phyloP scores from a whole-genome alignment of 2,113 vertebrate species.

The Antechinus stuartii region DNA sequence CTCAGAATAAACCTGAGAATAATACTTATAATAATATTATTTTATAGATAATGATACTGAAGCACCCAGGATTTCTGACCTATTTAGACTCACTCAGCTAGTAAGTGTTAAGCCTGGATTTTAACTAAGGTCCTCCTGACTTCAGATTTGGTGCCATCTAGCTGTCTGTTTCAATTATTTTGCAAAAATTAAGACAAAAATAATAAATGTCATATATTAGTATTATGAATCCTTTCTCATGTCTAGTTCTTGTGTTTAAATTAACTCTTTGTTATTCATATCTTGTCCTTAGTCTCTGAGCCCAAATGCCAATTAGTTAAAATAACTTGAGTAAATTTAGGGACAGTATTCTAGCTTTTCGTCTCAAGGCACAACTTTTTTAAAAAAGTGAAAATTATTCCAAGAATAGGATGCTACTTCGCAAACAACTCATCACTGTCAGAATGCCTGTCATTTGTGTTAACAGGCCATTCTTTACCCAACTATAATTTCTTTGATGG shows the following conservation, averaged over 20 bases:
- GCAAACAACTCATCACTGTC: slow-evolving; percentile 3
- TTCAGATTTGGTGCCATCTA: neutral
- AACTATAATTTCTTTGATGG: neutral
- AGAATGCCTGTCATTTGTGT: slow-evolving; percentile 7
- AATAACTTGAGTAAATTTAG: neutral
- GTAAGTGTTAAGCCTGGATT: neutral
- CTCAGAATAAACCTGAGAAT: neutral
- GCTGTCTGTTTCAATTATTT: neutral
- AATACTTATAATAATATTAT: neutral
- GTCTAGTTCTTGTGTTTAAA: neutral
- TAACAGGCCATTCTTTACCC: neutral
- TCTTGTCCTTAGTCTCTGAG: neutral
- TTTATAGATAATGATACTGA: neutral
- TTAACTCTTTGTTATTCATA: neutral
- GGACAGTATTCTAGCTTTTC: neutral
- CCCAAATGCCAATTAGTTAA: neutral
- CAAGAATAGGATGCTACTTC: neutral
- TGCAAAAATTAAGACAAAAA: neutral
- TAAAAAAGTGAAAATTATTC: neutral
- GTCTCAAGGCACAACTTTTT: neutral
- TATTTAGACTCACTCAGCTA: neutral
- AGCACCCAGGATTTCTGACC: neutral
- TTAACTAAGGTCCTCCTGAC: neutral
- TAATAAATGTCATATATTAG: neutral
- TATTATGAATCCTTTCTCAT: neutral